These are phyloP conservation scores for Drosophila barbarae DNA, from an alignment of 2,888 invertebrate genomes.

Conservation along the genomic window DNA sequence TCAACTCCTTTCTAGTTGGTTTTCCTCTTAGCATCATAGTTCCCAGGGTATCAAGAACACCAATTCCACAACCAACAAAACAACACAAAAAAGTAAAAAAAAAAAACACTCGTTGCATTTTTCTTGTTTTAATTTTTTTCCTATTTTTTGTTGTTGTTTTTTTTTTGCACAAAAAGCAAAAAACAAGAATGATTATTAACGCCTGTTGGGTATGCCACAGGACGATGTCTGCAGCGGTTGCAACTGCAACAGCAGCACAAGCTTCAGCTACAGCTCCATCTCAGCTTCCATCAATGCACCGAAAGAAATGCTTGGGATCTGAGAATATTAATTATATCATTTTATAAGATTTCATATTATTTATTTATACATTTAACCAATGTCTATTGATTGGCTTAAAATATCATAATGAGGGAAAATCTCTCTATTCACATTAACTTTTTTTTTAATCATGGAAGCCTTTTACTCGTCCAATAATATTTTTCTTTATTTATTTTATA, in stretches of 20 bases:
- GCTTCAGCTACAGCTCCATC: constrained; percentile 17
- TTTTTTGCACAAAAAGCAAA: constrained; percentile 47
- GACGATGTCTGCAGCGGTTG: constrained; percentile 62
- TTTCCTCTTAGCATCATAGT: constrained; percentile 8
- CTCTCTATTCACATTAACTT: no score
- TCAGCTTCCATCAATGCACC: constrained; percentile 9
- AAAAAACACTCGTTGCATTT: constrained; percentile 58
- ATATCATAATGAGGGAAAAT: no score
- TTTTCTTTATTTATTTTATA: not conserved
- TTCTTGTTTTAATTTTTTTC: constrained; percentile 25
- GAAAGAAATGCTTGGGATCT: not conserved
- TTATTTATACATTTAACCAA: not conserved
- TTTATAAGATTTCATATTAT: not conserved
- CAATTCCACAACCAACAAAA: constrained; percentile 44
- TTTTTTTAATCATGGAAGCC: no score
- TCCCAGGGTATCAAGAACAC: constrained; percentile 41
- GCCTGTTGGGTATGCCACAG: constrained; percentile 75
- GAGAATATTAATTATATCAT: not conserved
- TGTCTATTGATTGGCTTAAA: no score
- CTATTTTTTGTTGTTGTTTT: constrained; percentile 6
- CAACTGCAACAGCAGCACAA: constrained; percentile 22
- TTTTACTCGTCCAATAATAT: not conserved
- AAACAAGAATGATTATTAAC: constrained; percentile 70
- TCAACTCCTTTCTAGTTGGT: not conserved
- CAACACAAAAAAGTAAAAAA: constrained; percentile 39